A percentile compares a stretch with the other conserved stretches of the same genome.
phyloP scores from a whole-genome alignment of 1,140 invertebrate genomes.

The Drosophila sproati region DNA sequence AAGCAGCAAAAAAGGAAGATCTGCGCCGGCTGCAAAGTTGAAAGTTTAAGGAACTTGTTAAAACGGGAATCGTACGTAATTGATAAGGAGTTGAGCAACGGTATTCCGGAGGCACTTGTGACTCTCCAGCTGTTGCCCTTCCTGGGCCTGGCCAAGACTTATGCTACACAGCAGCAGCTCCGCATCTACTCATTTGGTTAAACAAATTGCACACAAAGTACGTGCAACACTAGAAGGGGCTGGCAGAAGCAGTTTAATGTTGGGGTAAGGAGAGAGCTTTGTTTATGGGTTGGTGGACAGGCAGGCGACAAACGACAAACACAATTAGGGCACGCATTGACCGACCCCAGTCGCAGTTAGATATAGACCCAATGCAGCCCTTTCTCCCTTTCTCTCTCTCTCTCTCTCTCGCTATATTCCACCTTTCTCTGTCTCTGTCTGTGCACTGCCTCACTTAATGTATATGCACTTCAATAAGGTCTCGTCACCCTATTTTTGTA shows the following conservation, averaged over 20 bases:
- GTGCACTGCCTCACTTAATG: constrained; percentile 15
- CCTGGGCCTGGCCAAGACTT: constrained; percentile 58
- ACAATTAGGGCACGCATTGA: constrained; percentile 69
- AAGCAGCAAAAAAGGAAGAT: not conserved
- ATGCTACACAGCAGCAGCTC: constrained; percentile 44
- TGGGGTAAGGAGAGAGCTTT: not conserved
- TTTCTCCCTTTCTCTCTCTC: not conserved
- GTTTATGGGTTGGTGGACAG: not conserved
- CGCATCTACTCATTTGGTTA: constrained; percentile 58
- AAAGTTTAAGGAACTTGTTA: constrained; percentile 83
- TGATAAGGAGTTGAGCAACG: constrained; percentile 70
- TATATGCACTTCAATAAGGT: constrained; percentile 1
- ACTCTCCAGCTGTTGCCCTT: constrained; percentile 20
- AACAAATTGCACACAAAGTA: constrained; percentile 70
- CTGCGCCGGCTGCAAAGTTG: constrained; percentile 62
- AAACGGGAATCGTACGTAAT: constrained; percentile 79
- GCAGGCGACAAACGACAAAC: constrained; percentile 40
- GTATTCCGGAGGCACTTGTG: constrained; percentile 42
- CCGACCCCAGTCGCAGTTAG: constrained; percentile 54
- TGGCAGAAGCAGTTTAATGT: constrained; percentile 1
- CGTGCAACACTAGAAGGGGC: constrained; percentile 11
- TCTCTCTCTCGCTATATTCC: not conserved
- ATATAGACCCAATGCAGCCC: constrained; percentile 1
- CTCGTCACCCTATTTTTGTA: constrained; percentile 47
- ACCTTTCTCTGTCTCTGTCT: not conserved